Percentiles rank a stretch among this genome's conserved stretches.
Conservation (phyloP, 2,888 invertebrate genomes). For the Lasioglossum villosulum region DNA sequence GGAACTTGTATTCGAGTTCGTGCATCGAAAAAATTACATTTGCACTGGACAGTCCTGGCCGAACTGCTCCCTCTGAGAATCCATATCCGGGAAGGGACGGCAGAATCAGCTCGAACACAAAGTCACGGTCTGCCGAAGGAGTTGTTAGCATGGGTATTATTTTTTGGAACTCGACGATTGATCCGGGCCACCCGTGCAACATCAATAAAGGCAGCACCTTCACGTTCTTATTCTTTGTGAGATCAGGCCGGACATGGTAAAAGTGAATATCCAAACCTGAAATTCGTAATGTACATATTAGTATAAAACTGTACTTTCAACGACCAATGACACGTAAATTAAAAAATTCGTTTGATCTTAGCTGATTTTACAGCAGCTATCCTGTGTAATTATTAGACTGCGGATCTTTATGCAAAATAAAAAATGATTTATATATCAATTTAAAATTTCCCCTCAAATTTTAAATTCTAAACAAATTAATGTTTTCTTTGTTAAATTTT, state of each 20-base stretch:
- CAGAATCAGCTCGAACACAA: conserved; percentile 89
- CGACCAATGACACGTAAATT: no score
- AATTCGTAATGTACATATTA: neutral
- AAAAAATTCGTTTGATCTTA: no score
- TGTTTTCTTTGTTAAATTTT: no score
- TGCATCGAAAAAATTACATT: conserved; percentile 67
- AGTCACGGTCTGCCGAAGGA: conserved; percentile 85
- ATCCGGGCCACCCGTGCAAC: conserved; percentile 95
- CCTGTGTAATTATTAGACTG: no score
- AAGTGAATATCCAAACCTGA: conserved; percentile 90
- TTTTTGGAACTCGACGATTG: conserved; percentile 92
- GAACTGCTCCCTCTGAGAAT: conserved; percentile 87
- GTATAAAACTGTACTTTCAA: no score
- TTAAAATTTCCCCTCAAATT: no score
- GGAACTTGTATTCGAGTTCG: conserved; percentile 71
- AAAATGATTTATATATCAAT: no score
- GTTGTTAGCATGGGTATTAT: conserved; percentile 88
- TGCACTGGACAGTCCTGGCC: conserved; percentile 83
- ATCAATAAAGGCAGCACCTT: conserved; percentile 89
- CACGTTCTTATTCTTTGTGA: conserved; percentile 80
- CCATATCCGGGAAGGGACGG: conserved; percentile 91
- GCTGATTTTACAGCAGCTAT: no score
- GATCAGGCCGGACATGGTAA: conserved; percentile 88
- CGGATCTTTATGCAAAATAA: no score
- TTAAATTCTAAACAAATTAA: no score